Evolutionary conservation across 2,797 vertebrate genomes (phyloP), one percentile per base, ranked within the genome.

Genomic region (Enteromius paludinosus): DNA sequence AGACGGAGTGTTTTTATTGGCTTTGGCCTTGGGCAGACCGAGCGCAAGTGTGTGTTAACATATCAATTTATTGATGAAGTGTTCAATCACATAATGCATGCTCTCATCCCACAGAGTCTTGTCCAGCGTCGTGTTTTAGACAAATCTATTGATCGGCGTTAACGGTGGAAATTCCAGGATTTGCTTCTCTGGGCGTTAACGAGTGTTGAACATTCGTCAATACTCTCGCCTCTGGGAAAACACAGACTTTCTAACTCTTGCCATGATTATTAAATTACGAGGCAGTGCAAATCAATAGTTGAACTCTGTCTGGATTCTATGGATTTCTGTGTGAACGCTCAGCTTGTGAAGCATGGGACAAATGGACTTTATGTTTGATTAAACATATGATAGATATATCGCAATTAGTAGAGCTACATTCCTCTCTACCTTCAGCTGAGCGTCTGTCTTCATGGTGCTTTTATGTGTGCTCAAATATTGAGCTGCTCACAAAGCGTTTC

Each of bases 251-350:
- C 61, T 71, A 69, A 52, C 61, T 80, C 54, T 80, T 54, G 45
- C 68, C 20, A 12, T 56, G 59, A 69, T 83, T 71, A 79, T 83
- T 78, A 81, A 54, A 72, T 71, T 62, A 62, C 71, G 41, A 66
- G 76, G 77, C 64, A n/a, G 23, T 72, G 35, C 54, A 25, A 61
- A 85, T 89, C 87, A 87, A 90, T 88, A 87, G 11, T 17, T 54
- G n/a, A 6, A 64, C 81, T 84, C 79, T 73, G 79, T 85, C 82
- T 77, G 78, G 69, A 56, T 74, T 72, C 82, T 88, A 90, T 90
- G 85, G 90, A 92, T 91, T 89, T 69, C 78, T 86, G 89, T 90
- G 90, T 90, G 88, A 92, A 91, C 71, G 70, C 87, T 89, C 87
- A 89, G 85, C 84, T 80, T 91, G 90, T 71, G 45, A 35, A 68